Base-by-base conservation (phyloP, 2,888 invertebrate genomes). In the Crematogaster levior region DNA sequence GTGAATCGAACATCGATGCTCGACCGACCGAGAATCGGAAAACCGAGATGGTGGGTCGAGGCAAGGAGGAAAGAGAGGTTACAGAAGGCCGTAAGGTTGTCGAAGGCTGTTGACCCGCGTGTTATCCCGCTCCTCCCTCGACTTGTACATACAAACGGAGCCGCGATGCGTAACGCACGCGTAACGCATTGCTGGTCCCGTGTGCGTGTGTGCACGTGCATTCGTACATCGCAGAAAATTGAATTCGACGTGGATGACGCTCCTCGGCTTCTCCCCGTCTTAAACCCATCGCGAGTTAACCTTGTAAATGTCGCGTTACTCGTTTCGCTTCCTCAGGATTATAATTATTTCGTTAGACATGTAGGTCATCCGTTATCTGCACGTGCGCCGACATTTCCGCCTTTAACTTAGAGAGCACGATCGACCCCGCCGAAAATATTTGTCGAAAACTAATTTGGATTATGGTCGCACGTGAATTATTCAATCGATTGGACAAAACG, bases 31-130 rank as follows among this genome's bases (percentile, higher is more conserved):
- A 81, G 77, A 81, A 63, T 75, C 61, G 48, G 81, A 60, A 82
- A 53, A 65, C 65, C 83, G 65, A 40, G 48, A 40, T 66, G 66
- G 56, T 24, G 60, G 40, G 51, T 82, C 30, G 68, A 73, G 68
- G 74, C 65, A 51, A n/a, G 74, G 53, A 30, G 56, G 72, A 79
- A 65, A 65, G 79, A 68, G 65, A 84, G 60, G 83, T 79, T 72
- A 56, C 72, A 60, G 81, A 86, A 84, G 79, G 81, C 84, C 73
- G 86, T 83, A 85, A 89, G 90, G 84, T 88, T 88, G 86, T 63
- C 80, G 27, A 85, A 89, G 91, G 89, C 89, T 88, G 85, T 92
- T 90, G 89, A 89, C 87, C 89, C 70, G 48, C 72, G 58, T 60
- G 48, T 81, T 79, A 65, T 56, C 60, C 43, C 81, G 83, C 51